A percentile compares a stretch with the other conserved stretches of the same genome.
phyloP scores from a whole-genome alignment of 2,888 invertebrate genomes.

The Shargacucullia verbasci region DNA sequence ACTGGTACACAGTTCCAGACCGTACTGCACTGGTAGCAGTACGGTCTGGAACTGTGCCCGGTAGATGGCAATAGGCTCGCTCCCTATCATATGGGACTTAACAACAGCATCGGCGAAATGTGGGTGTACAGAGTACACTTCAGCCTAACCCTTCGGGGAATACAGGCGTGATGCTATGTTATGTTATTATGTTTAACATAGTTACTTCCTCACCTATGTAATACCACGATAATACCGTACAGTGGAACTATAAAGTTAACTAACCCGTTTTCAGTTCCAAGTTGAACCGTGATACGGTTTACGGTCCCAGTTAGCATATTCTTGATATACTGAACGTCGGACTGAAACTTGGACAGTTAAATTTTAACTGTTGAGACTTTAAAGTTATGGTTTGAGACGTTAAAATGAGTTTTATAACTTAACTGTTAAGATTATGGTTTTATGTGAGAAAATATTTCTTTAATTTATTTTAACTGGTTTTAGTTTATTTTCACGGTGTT shows the following conservation, averaged over 20 bases:
- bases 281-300: slow-evolving; percentile 51
- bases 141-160: too few species aligned
- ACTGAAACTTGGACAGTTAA: slow-evolving; percentile 63
- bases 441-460: slow-evolving; percentile 48
- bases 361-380: slow-evolving; percentile 56
- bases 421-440: slow-evolving; percentile 56
- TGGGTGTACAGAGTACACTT: too few species aligned
- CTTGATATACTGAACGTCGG: slow-evolving; percentile 52
- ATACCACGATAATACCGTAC: slow-evolving; percentile 10
- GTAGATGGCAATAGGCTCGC: too few species aligned
- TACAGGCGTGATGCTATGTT: too few species aligned
- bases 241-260: slow-evolving; percentile 28
- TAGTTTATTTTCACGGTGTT: slow-evolving; percentile 23
- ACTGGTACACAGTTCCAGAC: too few species aligned
- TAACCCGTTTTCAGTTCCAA: slow-evolving; percentile 45
- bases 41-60: too few species aligned
- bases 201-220: background rate
- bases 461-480: slow-evolving; percentile 47
- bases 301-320: slow-evolving; percentile 49
- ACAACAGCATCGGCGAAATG: too few species aligned
- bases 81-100: too few species aligned
- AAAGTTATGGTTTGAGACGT: slow-evolving; percentile 52
- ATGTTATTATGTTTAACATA: too few species aligned
- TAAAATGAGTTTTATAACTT: slow-evolving; percentile 56
- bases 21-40: too few species aligned